Conservation (phyloP, 2,797 vertebrate genomes). For the Diplodus sargus region DNA sequence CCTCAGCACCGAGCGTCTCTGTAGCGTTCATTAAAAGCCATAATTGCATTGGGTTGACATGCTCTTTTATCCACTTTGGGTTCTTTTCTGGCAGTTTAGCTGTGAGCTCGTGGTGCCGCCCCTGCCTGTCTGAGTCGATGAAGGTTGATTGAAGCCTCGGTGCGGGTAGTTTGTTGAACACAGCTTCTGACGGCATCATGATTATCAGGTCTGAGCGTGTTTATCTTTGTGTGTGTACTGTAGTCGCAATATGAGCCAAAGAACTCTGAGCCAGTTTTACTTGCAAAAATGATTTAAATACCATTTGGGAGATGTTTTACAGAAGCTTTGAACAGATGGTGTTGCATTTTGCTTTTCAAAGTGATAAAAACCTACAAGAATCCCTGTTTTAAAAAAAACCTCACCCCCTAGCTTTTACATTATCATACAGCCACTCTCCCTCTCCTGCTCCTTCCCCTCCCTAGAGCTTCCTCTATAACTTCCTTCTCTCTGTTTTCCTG, state of each 20-base stretch:
- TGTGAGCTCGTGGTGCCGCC: slow-evolving; percentile 51
- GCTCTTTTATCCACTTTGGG: slow-evolving; percentile 78
- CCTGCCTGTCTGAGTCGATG: slow-evolving; percentile 77
- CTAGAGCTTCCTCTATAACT: not conserved
- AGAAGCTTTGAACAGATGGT: slow-evolving; percentile 40
- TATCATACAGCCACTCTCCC: slow-evolving; percentile 1
- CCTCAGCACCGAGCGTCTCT: slow-evolving; percentile 71
- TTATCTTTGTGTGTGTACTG: slow-evolving; percentile 31
- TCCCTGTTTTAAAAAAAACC: not conserved
- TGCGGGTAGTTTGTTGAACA: slow-evolving; percentile 67
- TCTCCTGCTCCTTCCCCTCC: not conserved
- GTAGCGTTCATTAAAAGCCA: slow-evolving; percentile 83
- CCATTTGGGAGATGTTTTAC: slow-evolving; percentile 10
- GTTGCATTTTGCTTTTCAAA: slow-evolving; percentile 4
- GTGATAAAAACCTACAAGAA: slow-evolving; percentile 18
- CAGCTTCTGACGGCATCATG: slow-evolving; percentile 45
- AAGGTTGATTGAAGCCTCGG: slow-evolving; percentile 76
- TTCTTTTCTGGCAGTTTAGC: slow-evolving; percentile 65
- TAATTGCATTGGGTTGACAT: slow-evolving; percentile 85
- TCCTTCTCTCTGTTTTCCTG: slow-evolving; percentile 20
- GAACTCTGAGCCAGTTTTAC: not conserved
- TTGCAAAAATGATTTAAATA: not conserved
- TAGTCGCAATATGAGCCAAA: not conserved
- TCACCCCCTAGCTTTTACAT: not conserved
- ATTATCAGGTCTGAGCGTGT: slow-evolving; percentile 52